phyloP scores from a whole-genome alignment of 2,888 invertebrate genomes.

The Drosophila merina region DNA sequence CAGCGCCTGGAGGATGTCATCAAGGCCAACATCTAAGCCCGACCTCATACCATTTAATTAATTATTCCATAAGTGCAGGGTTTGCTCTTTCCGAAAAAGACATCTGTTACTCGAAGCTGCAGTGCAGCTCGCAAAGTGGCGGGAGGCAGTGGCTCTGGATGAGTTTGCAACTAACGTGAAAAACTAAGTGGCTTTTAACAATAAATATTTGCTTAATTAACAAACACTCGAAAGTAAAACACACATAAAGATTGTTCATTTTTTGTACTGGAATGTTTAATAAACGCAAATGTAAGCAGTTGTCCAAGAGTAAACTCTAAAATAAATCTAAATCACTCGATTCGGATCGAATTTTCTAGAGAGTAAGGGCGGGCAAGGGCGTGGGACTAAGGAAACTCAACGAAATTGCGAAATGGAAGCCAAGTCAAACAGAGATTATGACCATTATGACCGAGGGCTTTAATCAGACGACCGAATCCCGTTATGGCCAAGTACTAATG shows the following conservation, averaged over 20 bases:
- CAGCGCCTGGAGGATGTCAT: slow-evolving; percentile 88
- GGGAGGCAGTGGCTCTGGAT: slow-evolving; percentile 6
- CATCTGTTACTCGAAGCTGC: slow-evolving; percentile 23
- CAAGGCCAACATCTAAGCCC: slow-evolving; percentile 83
- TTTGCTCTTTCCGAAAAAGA: slow-evolving; percentile 36
- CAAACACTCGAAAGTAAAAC: slow-evolving; percentile 26
- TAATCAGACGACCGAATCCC: slow-evolving; percentile 16
- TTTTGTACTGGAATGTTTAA: slow-evolving; percentile 45
- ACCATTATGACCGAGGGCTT: background rate
- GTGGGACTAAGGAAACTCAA: background rate
- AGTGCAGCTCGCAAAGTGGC: slow-evolving; percentile 25
- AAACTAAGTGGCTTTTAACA: slow-evolving; percentile 66
- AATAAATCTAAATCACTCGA: slow-evolving; percentile 50
- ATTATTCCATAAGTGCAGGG: slow-evolving; percentile 63
- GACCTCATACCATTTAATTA: slow-evolving; percentile 58
- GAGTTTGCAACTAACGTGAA: slow-evolving; percentile 34
- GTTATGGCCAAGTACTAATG: slow-evolving; percentile 27
- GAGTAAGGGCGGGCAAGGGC: background rate
- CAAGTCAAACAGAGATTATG: slow-evolving; percentile 25
- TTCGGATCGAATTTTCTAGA: slow-evolving; percentile 26
- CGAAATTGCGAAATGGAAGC: slow-evolving; percentile 24
- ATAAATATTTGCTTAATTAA: slow-evolving; percentile 57
- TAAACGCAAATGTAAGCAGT: slow-evolving; percentile 37
- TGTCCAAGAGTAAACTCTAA: slow-evolving; percentile 30
- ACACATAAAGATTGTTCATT: slow-evolving; percentile 31